Percentiles rank a stretch among this genome's conserved stretches.
These are phyloP conservation scores for Neomorphus geoffroyi DNA, from an alignment of 2,797 vertebrate species.

Conservation along the genomic window DNA sequence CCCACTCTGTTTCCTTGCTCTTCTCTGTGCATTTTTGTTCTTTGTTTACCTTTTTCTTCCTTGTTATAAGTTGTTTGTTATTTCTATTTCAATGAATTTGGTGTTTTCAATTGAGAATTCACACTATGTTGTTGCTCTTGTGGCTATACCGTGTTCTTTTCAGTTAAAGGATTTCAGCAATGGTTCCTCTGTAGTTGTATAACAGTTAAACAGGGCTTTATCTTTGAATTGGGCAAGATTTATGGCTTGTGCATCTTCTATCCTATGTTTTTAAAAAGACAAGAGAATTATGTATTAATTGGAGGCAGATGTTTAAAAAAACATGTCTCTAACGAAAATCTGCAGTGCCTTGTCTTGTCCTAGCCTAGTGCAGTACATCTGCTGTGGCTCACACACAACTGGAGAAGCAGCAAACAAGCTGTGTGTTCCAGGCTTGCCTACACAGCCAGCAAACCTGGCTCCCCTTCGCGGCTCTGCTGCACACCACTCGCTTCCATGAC, in stretches of 20 bases:
- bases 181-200: neutral
- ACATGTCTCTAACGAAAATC: neutral
- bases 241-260: neutral
- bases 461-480: accelerated
- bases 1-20: neutral
- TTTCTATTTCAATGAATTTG: neutral
- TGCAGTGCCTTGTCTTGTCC: neutral
- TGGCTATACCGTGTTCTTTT: neutral
- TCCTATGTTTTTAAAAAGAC: neutral
- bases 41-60: neutral
- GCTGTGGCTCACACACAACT: neutral
- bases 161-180: neutral
- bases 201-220: neutral
- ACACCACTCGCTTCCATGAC: accelerated
- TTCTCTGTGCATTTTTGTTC: neutral
- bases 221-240: neutral
- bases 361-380: neutral
- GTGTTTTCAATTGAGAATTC: neutral
- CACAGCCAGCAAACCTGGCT: neutral
- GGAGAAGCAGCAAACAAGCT: neutral
- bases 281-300: neutral
- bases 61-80: neutral
- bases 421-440: neutral
- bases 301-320: neutral
- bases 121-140: neutral